Conservation (phyloP, 2,888 invertebrate species). For the Luffia ferchaultella region DNA sequence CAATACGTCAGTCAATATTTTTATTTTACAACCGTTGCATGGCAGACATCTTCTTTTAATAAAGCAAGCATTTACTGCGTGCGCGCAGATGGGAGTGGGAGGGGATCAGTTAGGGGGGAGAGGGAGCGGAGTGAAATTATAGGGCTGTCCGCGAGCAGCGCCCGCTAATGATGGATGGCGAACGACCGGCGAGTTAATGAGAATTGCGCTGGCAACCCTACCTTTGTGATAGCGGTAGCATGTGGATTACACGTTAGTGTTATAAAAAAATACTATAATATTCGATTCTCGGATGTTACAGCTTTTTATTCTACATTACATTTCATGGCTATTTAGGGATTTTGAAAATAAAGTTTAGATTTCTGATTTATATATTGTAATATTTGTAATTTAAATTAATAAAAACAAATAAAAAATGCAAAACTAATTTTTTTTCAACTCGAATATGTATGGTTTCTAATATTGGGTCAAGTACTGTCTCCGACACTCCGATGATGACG, state of each 20-base stretch:
- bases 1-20: neutral
- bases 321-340: too few relatives aligned
- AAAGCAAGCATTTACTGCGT: constrained; percentile 22
- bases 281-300: neutral
- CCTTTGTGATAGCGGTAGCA: constrained; percentile 7
- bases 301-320: too few relatives aligned
- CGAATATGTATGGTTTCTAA: too few relatives aligned
- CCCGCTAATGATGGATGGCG: constrained; percentile 52
- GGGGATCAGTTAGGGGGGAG: constrained; percentile 21
- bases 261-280: neutral
- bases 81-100: constrained; percentile 20
- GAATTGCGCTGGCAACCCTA: constrained; percentile 46
- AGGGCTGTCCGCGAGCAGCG: constrained; percentile 45
- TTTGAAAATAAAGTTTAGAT: too few relatives aligned
- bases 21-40: neutral
- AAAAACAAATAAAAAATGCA: too few relatives aligned
- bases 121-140: constrained; percentile 39
- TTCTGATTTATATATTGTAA: too few relatives aligned
- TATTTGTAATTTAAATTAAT: too few relatives aligned
- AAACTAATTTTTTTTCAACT: too few relatives aligned
- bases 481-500: too few relatives aligned
- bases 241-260: neutral
- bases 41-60: constrained; percentile 45
- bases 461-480: too few relatives aligned
- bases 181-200: constrained; percentile 40